Evolutionary conservation across 1,140 invertebrate species (phyloP), one percentile per base, ranked within the genome.

Genomic region (Dufourea novaeangliae): DNA sequence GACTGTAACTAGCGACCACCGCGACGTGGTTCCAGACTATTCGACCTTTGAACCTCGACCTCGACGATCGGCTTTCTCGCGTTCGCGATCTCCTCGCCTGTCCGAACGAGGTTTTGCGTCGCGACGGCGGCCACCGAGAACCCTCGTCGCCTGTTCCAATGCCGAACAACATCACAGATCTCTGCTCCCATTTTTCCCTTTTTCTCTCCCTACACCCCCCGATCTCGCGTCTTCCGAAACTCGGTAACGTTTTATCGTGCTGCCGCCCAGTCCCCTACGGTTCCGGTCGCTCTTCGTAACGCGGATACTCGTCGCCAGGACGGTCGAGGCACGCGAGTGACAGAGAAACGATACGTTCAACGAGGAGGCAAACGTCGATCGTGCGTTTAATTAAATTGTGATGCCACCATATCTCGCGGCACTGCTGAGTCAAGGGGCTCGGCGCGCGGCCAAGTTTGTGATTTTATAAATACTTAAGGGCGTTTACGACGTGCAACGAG

Each of bases 371-470:
- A 87, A 86, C 78, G 72, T 75, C 80, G 85, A 84, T 84, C 85
- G 91, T 91, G 90, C 90, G 91, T 92, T n/a, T 90, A 91, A 92
- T 92, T 92, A 90, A 89, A 92, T 92, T 93, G 92, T 93, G 92
- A 93, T 93, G 91, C 90, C 91, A 93, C 90, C 92, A 93, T 93
- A 93, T 93, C 92, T 92, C 91, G 91, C 90, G 90, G 89, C 90
- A 91, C 86, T 88, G 91, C 91, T 90, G 91, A 92, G 91, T 91
- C 90, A 90, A 84, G 89, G 86, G 89, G 88, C 91, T 92, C 91
- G 89, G 91, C 90, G 85, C 85, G 89, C 88, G 87, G 90, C 91
- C 90, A 92, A 92, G 90, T 92, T 92, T 92, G 92, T 92, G 92
- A 93, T 93, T 92, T 93, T 93, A 92, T 92, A 91, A 88, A 90